Conservation (phyloP, 1,140 invertebrate genomes). For the Octopus bimaculoides region DNA sequence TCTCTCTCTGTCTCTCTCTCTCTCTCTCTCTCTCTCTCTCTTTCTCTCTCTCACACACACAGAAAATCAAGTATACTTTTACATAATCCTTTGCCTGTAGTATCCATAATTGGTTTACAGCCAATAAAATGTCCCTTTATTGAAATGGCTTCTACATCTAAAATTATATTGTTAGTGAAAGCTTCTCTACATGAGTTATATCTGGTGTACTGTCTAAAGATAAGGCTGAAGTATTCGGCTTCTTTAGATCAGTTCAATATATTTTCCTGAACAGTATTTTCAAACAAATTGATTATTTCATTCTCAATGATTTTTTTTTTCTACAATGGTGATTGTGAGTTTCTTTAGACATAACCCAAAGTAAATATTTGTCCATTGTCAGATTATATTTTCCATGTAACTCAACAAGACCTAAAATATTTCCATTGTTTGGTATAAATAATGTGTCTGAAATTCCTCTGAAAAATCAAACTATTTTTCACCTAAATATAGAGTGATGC, state of each 20-base stretch:
- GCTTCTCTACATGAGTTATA: constrained; percentile 1
- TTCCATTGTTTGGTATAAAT: constrained; percentile 4
- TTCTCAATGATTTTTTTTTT: not conserved
- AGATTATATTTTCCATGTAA: not conserved
- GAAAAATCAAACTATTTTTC: not conserved
- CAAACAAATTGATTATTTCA: constrained; percentile 5
- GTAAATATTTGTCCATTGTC: constrained; percentile 7
- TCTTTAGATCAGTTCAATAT: constrained; percentile 2
- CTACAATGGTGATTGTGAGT: not conserved
- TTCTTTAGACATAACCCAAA: constrained; percentile 2
- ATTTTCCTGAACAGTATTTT: constrained; percentile 7
- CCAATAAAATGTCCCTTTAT: constrained; percentile 5
- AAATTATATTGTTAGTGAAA: not conserved
- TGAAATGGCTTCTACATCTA: constrained; percentile 2
- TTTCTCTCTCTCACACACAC: not conserved
- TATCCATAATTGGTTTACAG: constrained; percentile 1
- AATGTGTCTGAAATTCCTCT: constrained; percentile 7
- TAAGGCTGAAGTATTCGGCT: constrained; percentile 7
- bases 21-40: no score
- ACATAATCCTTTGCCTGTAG: constrained; percentile 5
- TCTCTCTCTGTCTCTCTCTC: no score
- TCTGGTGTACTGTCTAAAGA: not conserved
- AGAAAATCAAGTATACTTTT: constrained; percentile 7
- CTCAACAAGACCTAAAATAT: constrained; percentile 5
- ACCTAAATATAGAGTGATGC: not conserved